Base-by-base conservation (phyloP, 2,888 invertebrate genomes). In the Nephrotoma appendiculata region DNA sequence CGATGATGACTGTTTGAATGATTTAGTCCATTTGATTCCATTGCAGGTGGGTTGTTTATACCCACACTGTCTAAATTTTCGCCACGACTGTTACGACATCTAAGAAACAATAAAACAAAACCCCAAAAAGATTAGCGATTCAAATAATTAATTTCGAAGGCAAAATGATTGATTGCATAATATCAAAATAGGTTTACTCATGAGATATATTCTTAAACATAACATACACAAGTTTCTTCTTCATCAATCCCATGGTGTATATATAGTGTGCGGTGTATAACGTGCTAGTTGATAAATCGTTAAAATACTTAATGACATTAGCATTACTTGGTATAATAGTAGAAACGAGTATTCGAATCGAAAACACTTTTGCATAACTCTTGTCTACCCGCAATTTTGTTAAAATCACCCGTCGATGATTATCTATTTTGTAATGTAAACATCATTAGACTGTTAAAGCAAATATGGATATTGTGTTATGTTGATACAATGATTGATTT, bases 1-100 rank as follows among this genome's bases (percentile, higher is more conserved):
- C 86, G 45, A 52, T 45, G 86, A 9, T 71, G 71, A 86, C 12
- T 52, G 31, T 15, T 86, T 42, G 42, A 41, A 19, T 86, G 44
- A 11, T 86, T 86, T 86, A 86, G 12, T 41, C 89, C 88, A 87
- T 89, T 89, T 86, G 89, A 86, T 43, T 90, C 90, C 90, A 90
- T 90, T 89, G 87, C 87, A 83, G 91, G 90, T 88, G 90, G 89
- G 5, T 90, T 90, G 87, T 90, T 90, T 88, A 91, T 90, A 83
- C 91, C 91, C 88, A 92, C 90, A 88, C 91, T 91, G 86, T 92
- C 91, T 86, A 92, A 89, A 87, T 91, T 91, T 85, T 87, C 87
- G 86, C 92, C 92, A 87, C 91, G 91, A 89, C 92, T 92, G 88
- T 90, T 91, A 88, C 92, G 91, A 87, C 91, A 91, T 88, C 92